Conservation (phyloP, 2,113 vertebrate genomes). For the Numida meleagris region DNA sequence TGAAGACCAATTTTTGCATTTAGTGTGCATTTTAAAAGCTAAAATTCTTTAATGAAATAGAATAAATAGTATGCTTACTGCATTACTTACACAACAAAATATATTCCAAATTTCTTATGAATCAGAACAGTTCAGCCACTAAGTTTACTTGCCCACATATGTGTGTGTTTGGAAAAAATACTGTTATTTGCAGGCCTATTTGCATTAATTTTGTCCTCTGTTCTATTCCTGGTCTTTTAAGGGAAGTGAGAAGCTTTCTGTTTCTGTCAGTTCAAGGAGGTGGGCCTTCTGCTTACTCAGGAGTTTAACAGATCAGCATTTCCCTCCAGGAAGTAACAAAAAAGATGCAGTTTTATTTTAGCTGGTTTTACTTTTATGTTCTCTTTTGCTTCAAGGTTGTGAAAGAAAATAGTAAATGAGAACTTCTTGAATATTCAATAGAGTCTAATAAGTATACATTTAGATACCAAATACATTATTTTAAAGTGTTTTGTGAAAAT, state of each 20-base stretch:
- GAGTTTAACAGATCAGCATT: background rate
- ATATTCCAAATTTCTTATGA: background rate
- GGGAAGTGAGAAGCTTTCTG: conserved; percentile 24
- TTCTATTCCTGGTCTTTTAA: conserved; percentile 33
- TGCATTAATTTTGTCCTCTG: background rate
- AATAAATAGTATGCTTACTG: background rate
- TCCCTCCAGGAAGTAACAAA: background rate
- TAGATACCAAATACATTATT: background rate
- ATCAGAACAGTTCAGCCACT: background rate
- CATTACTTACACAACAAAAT: background rate
- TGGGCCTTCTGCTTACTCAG: background rate
- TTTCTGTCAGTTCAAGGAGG: background rate
- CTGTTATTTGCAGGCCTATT: background rate
- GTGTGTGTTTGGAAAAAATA: background rate
- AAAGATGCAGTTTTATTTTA: background rate
- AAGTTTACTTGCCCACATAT: background rate
- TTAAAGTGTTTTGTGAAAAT: background rate
- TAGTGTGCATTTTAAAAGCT: background rate
- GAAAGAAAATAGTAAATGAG: background rate
- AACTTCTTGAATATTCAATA: background rate
- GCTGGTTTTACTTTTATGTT: background rate
- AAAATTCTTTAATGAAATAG: background rate
- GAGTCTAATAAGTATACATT: background rate
- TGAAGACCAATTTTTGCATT: background rate
- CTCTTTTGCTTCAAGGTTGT: background rate